Evolutionary conservation across 2,113 vertebrate genomes (phyloP).

Genomic region (Spheniscus mendiculus): DNA sequence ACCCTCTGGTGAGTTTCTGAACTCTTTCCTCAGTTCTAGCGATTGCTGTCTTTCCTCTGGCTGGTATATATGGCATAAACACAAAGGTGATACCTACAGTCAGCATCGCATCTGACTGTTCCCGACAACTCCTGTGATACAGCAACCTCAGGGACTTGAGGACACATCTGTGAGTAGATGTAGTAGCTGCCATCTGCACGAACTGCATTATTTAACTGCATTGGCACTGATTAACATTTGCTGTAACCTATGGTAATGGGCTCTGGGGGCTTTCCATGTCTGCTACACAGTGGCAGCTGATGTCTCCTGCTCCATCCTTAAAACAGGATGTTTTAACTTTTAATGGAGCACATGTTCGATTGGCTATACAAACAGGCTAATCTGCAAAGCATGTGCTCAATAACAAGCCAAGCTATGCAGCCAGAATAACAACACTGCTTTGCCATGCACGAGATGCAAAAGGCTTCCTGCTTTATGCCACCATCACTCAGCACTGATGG

Average conservation of each 20-base stretch:
- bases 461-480: slow-evolving; percentile 11
- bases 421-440: slow-evolving; percentile 78
- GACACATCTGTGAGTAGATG: slow-evolving; percentile 83
- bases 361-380: slow-evolving; percentile 91
- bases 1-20: background rate
- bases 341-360: slow-evolving; percentile 91
- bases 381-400: slow-evolving; percentile 89
- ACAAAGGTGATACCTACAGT: slow-evolving; percentile 72
- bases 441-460: slow-evolving; percentile 36
- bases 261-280: slow-evolving; percentile 84
- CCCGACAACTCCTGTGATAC: slow-evolving; percentile 79
- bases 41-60: background rate
- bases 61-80: slow-evolving; percentile 24
- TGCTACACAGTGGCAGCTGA: slow-evolving; percentile 84
- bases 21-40: background rate
- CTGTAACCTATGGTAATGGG: slow-evolving; percentile 89
- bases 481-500: background rate
- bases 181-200: slow-evolving; percentile 84
- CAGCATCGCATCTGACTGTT: slow-evolving; percentile 74
- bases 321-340: slow-evolving; percentile 90
- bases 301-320: slow-evolving; percentile 84
- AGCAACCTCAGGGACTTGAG: slow-evolving; percentile 77
- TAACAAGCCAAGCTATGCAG: slow-evolving; percentile 78
- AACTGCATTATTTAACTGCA: slow-evolving; percentile 89
- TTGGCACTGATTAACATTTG: slow-evolving; percentile 88